phyloP scores from a whole-genome alignment of 2,113 vertebrate genomes.

The Plecturocebus donacophilus region DNA sequence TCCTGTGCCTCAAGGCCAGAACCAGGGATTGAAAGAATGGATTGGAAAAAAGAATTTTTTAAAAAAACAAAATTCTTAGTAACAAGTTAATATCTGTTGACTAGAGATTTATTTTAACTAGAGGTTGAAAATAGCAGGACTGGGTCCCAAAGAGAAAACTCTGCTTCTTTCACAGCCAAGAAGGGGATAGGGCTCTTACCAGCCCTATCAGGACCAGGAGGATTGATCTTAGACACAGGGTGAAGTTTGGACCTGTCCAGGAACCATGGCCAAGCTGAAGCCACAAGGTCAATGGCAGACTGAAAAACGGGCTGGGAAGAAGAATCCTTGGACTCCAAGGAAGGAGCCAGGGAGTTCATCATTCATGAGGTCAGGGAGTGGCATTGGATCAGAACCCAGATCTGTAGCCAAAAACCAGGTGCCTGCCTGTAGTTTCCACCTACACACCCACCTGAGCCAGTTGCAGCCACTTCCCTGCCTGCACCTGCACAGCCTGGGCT shows the following conservation, averaged over 20 bases:
- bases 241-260: background rate
- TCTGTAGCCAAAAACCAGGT: constrained; percentile 2
- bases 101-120: background rate
- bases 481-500: constrained; percentile 46
- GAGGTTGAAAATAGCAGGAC: background rate
- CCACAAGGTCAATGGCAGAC: background rate
- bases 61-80: background rate
- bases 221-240: background rate
- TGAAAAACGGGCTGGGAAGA: background rate
- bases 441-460: constrained; percentile 33
- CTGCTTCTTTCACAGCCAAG: background rate
- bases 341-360: constrained; percentile 4
- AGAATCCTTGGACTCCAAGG: background rate
- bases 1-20: background rate
- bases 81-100: background rate
- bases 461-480: constrained; percentile 40
- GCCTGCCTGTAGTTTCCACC: background rate
- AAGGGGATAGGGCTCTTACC: background rate
- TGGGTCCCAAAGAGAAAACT: background rate
- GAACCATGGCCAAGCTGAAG: background rate
- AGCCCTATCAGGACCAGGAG: background rate
- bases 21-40: background rate
- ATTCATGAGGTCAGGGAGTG: background rate
- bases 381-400: background rate
- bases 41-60: background rate